These are phyloP conservation scores for Rhagonycha fulva DNA, from an alignment of 2,888 invertebrate genomes.

Conservation along the genomic window DNA sequence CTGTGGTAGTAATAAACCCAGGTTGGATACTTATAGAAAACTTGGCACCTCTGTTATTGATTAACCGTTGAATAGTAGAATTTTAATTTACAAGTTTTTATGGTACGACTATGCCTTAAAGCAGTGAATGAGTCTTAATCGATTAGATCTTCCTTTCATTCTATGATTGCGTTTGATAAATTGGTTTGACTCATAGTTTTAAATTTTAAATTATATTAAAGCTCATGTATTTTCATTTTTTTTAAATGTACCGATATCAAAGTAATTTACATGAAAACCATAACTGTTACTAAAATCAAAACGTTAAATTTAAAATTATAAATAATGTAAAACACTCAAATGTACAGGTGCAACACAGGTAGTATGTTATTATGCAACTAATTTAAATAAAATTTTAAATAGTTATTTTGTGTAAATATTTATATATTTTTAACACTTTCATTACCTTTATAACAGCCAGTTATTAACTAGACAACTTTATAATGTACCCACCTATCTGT, in stretches of 20 bases:
- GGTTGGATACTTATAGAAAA: slow-evolving; percentile 50
- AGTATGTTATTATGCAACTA: background rate
- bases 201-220: background rate
- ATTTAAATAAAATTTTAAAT: background rate
- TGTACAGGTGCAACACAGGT: background rate
- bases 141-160: background rate
- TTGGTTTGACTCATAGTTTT: background rate
- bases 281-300: background rate
- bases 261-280: background rate
- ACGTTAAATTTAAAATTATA: background rate
- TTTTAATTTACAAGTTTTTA: slow-evolving; percentile 32
- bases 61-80: slow-evolving; percentile 41
- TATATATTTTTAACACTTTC: slow-evolving; percentile 3
- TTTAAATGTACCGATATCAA: background rate
- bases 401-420: slow-evolving; percentile 1
- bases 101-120: background rate
- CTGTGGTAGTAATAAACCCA: slow-evolving; percentile 44
- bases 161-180: background rate
- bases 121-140: background rate
- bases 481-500: background rate
- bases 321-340: background rate
- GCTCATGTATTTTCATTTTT: background rate
- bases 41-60: slow-evolving; percentile 49
- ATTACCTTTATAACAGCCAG: background rate
- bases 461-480: slow-evolving; percentile 1